Conservation (phyloP, 2,797 vertebrate species). For the Apogon talboti region DNA sequence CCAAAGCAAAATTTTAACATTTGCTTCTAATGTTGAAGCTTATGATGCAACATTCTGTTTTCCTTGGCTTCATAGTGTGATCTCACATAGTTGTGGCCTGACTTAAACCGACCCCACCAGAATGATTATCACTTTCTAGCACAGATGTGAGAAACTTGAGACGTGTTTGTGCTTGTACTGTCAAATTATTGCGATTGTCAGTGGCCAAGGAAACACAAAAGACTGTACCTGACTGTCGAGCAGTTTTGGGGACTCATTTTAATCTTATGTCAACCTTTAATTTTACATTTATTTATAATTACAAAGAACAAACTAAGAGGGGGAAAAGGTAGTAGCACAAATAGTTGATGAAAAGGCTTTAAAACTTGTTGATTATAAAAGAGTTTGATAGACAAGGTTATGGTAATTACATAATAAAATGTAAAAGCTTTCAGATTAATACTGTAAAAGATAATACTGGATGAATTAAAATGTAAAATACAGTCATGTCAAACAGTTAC, state of each 20-base stretch:
- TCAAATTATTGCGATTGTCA: constrained; percentile 50
- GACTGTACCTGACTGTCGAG: background rate
- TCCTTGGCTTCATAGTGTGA: constrained; percentile 7
- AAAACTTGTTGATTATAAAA: too few species aligned
- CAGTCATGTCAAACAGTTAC: too few species aligned
- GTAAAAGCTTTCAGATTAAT: too few species aligned
- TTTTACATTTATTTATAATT: too few species aligned
- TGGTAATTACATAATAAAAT: too few species aligned
- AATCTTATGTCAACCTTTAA: too few species aligned
- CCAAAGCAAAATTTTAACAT: background rate
- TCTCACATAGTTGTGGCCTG: constrained; percentile 40
- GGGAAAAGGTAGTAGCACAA: too few species aligned
- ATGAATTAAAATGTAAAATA: too few species aligned
- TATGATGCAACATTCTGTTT: constrained; percentile 1
- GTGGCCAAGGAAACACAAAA: constrained; percentile 20
- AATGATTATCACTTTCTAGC: constrained; percentile 49
- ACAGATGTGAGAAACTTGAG: constrained; percentile 43
- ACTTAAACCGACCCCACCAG: constrained; percentile 34
- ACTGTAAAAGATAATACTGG: too few species aligned
- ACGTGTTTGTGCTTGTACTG: constrained; percentile 58
- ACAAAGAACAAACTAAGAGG: too few species aligned
- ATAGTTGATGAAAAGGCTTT: too few species aligned
- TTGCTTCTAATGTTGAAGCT: constrained; percentile 9
- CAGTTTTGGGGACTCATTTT: background rate
- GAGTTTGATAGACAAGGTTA: too few species aligned